Base-by-base conservation (phyloP, 1,140 invertebrate species). In the Andricus grossulariae region DNA sequence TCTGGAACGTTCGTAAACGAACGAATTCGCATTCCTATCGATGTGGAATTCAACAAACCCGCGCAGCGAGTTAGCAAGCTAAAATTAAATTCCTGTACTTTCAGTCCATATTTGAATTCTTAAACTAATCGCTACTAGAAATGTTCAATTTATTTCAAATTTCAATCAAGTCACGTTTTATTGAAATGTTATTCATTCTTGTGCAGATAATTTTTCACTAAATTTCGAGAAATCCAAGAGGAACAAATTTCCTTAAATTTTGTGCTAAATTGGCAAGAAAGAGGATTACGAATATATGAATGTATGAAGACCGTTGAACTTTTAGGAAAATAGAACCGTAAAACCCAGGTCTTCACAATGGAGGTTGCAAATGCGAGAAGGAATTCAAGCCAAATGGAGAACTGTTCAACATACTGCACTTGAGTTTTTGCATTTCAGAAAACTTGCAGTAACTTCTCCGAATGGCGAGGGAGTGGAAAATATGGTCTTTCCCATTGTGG, bases 71-170 rank as follows among this genome's bases (percentile, higher is more conserved):
- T 16, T 21, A 21, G 25, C 55, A 15, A 16, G 18, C 52, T 66
- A 66, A 66, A 66, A 66, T 66, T 66, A 66, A 32, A 66, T 66
- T 66, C 57, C 57, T 66, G 25, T 32, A 66, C 39, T 66, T 32
- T 66, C 57, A 66, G 8, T 15, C 15, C 16, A 4, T 11, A 16
- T 15, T 39, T 39, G 13, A 39, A 66, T 39, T 66, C 13, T 66
- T 25, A 1, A 13, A 5, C 13, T 15, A 39, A 25, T 39, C 11
- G 13, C 2, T 39, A 39, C n/a, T 21, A 1, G 25, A 57, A 19
- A 57, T 57, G 32, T 45, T 45, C 39, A 11, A 45, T 10, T 8
- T 32, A 11, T 57, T 21, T 18, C n/a, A 18, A 45, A 11, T 45
- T 54, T 54, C 2, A 54, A 18, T 7, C 51, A 54, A 54, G 16